Evolutionary conservation across 2,888 invertebrate genomes (phyloP).

Genomic region (Bellardia bayeri): DNA sequence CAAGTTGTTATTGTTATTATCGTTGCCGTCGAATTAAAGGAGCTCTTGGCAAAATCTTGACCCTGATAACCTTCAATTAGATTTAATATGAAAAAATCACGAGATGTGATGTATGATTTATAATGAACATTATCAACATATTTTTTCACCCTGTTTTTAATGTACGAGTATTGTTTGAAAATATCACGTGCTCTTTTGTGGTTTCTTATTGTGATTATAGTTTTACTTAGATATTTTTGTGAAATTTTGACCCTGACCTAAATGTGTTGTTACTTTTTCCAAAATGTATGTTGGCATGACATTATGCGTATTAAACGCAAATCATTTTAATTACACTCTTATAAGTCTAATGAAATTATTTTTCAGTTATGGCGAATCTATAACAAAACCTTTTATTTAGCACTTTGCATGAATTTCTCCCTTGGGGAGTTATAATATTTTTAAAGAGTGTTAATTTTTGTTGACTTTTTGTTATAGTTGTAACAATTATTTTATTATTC

Average conservation of each 20-base stretch:
- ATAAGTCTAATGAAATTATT: neutral
- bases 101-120: conserved; percentile 64
- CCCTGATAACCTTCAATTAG: conserved; percentile 63
- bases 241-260: conserved; percentile 42
- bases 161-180: neutral
- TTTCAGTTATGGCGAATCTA: neutral
- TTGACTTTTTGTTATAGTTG: neutral
- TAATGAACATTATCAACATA: neutral
- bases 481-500: neutral
- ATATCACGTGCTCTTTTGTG: conserved; percentile 9
- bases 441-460: conserved; percentile 15
- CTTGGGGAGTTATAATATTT: neutral
- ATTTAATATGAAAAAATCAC: conserved; percentile 62
- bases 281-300: neutral
- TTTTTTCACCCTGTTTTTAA: neutral
- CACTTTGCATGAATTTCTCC: neutral
- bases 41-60: conserved; percentile 53
- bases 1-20: conserved; percentile 1
- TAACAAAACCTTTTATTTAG: conserved; percentile 1
- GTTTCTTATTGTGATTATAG: neutral
- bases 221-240: neutral
- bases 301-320: neutral
- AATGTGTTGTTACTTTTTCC: neutral
- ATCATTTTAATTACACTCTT: neutral
- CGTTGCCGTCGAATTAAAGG: conserved; percentile 2